Base-by-base conservation (phyloP, 2,113 vertebrate genomes). In the Peromyscus californicus region DNA sequence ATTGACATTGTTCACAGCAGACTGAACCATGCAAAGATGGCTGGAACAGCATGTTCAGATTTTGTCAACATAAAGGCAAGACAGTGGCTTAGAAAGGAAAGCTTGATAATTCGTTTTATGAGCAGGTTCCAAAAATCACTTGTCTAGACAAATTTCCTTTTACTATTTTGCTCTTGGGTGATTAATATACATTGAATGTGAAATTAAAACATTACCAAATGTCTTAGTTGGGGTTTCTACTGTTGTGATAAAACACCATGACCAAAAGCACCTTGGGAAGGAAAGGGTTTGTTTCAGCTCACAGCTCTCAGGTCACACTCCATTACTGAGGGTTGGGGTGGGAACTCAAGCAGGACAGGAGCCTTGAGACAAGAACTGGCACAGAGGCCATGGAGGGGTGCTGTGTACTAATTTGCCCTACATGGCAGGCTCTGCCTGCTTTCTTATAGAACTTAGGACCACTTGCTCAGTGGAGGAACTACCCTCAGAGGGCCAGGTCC, bases 111-210 rank as follows among this genome's bases (percentile, higher is more conserved):
- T 79, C 84, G 95, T 75, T 80, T 59, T 33, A 69, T 84, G 54
- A 69, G 93, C 54, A 82, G 26, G 42, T 93, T 95, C 57, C 65
- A 80, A 45, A 88, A 82, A 78, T 78, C 57, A 63, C 45, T 95
- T 93, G 67, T 48, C 67, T 95, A 85, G 17, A 89, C 70, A 92
- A 89, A 88, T 51, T 65, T 26, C 33, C 67, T 96, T 95, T 82
- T 63, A 69, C 61, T 42, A 61, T 69, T 57, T 95, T 70, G 36
- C 39, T 86, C 4, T 75, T 82, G 45, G 88, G 48, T 7, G 84
- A 26, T 45, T 76, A 61, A 85, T 92, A 76, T 42, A 85, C 31
- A 82, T 65, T 83, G 67, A 89, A 70, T 9, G 8, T 59, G 65
- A 85, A 82, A 48, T 12, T 61, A 9, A 96, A 85, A 84, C 7